Conservation (phyloP, 2,113 vertebrate species). For the Passerina amoena region DNA sequence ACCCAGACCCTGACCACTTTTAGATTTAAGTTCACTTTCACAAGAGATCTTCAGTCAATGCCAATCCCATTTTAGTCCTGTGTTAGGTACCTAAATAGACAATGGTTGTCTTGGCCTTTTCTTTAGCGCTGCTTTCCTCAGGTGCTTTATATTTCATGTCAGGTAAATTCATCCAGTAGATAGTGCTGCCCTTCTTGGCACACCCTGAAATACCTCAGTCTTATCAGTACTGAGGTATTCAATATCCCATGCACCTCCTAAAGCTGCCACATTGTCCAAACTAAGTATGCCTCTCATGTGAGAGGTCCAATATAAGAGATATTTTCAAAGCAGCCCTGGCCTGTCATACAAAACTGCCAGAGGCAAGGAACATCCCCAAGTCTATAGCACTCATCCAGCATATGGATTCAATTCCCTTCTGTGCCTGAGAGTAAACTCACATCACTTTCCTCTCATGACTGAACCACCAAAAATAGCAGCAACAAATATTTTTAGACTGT, state of each 20-base stretch:
- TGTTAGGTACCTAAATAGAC: not conserved
- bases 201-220: not conserved
- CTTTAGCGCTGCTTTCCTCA: not conserved
- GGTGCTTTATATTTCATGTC: not conserved
- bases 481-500: conserved; percentile 41
- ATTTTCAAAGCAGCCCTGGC: conserved; percentile 6
- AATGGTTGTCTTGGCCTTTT: not conserved
- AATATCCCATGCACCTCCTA: not conserved
- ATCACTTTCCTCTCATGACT: conserved; percentile 2
- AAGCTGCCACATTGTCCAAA: not conserved
- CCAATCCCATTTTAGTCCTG: not conserved
- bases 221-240: not conserved
- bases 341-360: not conserved
- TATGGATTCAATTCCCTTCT: conserved; percentile 4
- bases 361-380: not conserved
- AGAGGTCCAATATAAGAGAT: not conserved
- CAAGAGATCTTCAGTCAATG: not conserved
- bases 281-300: not conserved
- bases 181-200: not conserved
- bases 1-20: not conserved
- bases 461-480: conserved; percentile 6
- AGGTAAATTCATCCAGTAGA: not conserved
- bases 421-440: conserved; percentile 23
- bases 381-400: not conserved
- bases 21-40: not conserved